phyloP scores from a whole-genome alignment of 1,140 invertebrate genomes.

The Drosophila paulistorum region DNA sequence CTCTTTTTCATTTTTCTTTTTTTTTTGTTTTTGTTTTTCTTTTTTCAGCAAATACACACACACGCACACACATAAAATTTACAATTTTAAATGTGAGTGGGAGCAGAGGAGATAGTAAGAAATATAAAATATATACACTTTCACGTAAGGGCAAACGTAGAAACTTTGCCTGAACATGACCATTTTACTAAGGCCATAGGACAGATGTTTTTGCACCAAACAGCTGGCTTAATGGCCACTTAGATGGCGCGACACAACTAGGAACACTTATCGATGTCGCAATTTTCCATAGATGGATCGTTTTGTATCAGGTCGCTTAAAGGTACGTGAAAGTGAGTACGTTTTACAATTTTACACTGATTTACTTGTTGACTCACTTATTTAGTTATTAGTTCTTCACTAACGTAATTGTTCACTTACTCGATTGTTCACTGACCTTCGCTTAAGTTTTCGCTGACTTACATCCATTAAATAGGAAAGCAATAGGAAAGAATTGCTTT shows the following conservation, averaged over 20 bases:
- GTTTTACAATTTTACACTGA: too few species aligned
- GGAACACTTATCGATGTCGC: slow-evolving; percentile 71
- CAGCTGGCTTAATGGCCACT: slow-evolving; percentile 45
- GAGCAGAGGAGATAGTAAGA: background rate
- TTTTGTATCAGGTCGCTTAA: too few species aligned
- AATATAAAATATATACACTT: slow-evolving; percentile 38
- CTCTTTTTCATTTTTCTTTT: slow-evolving; percentile 46
- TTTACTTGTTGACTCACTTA: too few species aligned
- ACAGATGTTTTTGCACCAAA: slow-evolving; percentile 70
- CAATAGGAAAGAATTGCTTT: too few species aligned
- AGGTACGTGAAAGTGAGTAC: too few species aligned
- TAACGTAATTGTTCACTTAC: too few species aligned
- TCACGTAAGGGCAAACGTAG: slow-evolving; percentile 12
- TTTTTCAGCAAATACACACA: slow-evolving; percentile 35
- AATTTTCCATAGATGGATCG: slow-evolving; percentile 36
- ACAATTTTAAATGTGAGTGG: slow-evolving; percentile 68
- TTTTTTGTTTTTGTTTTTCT: background rate
- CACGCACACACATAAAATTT: slow-evolving; percentile 50
- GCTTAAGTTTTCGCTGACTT: too few species aligned
- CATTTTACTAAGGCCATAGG: slow-evolving; percentile 48
- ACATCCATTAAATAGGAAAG: too few species aligned
- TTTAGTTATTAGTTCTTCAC: too few species aligned
- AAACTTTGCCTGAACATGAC: slow-evolving; percentile 60
- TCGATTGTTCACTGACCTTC: too few species aligned
- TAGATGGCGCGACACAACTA: slow-evolving; percentile 45